Base-by-base conservation (phyloP, 2,113 vertebrate species). In the Mustela lutreola region DNA sequence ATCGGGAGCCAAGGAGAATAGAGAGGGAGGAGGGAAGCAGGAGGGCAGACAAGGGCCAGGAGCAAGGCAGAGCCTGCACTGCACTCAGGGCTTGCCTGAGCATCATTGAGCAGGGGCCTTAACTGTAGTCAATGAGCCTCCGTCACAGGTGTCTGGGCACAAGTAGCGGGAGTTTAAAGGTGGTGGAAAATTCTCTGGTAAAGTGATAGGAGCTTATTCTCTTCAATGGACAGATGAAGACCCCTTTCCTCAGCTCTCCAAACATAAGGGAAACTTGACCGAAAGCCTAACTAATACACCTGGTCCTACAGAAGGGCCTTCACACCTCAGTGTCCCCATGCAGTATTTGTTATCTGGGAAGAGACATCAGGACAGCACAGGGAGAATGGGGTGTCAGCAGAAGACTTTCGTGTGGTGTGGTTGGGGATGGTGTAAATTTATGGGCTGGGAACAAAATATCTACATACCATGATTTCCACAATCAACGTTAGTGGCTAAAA, bases 281-380 rank as follows among this genome's bases (percentile, higher is more conserved):
- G 15, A 65, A 85, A 42, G 19, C 1, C 10, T 19, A 28, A n/a
- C 14, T 1, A 15, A 3, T 5, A 4, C 73, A 9, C 2, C 4
- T 24, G 10, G 26, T 7, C 7, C 48, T 58, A 4, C 31, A 5
- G 21, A n/a, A 21, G 48, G 18, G 28, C 10, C 28, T 0, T 82
- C 1, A 0, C 2, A 60, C 36, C 75, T 4, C 0, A 0, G 42
- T 0, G 0, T 33, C 84, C 82, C 58, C 71, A 9, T 2, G 4
- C 62, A 2, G 62, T 7, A 15, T 50, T 26, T 6, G 50, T 21
- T 21, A 24, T 16, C 71, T 42, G 4, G 50, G 26, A 53, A 16
- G 26, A 50, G 86, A 53, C n/a, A 22, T 31, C 53, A 2, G 0
- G 0, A 16, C 53, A 48, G 18, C 53, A 21, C 75, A 22, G 36